phyloP scores from a whole-genome alignment of 2,113 vertebrate genomes.

The Megaceryle torquata region DNA sequence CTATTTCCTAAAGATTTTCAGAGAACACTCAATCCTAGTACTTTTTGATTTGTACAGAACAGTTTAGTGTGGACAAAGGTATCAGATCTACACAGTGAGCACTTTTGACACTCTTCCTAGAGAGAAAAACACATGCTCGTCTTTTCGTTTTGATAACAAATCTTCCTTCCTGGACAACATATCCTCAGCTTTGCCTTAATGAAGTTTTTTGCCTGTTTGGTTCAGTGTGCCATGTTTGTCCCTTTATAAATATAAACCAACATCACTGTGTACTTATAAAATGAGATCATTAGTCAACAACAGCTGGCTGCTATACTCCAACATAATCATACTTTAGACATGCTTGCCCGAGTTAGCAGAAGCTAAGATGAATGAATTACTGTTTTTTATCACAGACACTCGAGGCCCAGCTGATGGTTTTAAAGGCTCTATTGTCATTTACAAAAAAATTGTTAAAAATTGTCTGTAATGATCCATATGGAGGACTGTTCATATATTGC shows the following conservation, averaged over 20 bases:
- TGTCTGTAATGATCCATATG: not conserved
- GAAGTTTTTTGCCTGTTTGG: not conserved
- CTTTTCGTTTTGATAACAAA: not conserved
- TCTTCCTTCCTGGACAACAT: not conserved
- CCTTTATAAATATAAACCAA: not conserved
- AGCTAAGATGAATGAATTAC: not conserved
- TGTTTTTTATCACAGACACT: not conserved
- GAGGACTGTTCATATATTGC: not conserved
- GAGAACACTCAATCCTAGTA: not conserved
- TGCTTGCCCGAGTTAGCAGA: not conserved
- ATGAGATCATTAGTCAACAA: not conserved
- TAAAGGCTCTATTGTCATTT: not conserved
- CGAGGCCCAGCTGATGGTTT: not conserved
- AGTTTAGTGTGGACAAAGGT: not conserved
- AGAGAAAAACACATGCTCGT: not conserved
- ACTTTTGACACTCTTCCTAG: not conserved
- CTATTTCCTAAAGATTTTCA: not conserved
- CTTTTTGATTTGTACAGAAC: not conserved
- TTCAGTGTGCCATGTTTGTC: not conserved
- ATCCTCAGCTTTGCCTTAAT: not conserved
- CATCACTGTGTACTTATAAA: not conserved
- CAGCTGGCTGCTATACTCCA: not conserved
- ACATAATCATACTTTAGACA: slow-evolving; percentile 23
- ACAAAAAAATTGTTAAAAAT: not conserved
- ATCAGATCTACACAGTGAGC: not conserved